A percentile compares a stretch with the other conserved stretches of the same genome.
These are phyloP conservation scores for Epirrhoe alternata DNA, from an alignment of 2,888 invertebrate genomes.

Conservation along the genomic window DNA sequence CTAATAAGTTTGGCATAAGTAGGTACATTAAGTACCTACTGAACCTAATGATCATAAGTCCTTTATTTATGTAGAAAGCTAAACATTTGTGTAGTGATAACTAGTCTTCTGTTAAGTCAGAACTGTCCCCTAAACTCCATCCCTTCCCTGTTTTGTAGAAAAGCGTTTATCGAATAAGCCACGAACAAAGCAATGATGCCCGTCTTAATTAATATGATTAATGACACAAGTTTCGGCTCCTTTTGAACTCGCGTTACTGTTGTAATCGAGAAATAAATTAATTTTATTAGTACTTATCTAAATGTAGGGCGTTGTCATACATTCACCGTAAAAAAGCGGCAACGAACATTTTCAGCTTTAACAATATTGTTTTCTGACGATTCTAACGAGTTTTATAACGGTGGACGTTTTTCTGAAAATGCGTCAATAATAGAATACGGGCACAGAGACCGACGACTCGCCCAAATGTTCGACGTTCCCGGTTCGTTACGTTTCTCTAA, in stretches of 20 bases:
- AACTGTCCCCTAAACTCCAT: constrained; percentile 43
- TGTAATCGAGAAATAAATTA: constrained; percentile 84
- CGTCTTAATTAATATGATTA: constrained; percentile 85
- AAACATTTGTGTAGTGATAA: background rate
- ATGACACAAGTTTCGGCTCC: constrained; percentile 75
- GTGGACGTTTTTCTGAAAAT: background rate
- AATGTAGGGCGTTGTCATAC: background rate
- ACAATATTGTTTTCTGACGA: background rate
- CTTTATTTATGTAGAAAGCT: too few species aligned
- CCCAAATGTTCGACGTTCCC: constrained; percentile 61
- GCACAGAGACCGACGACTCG: constrained; percentile 55
- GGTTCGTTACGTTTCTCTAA: constrained; percentile 75
- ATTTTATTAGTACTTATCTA: constrained; percentile 81
- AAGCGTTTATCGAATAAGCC: constrained; percentile 69
- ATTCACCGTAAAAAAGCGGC: background rate
- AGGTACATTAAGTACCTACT: too few species aligned
- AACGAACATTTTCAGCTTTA: background rate
- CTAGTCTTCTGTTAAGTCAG: background rate
- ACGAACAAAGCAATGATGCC: constrained; percentile 79
- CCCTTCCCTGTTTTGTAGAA: constrained; percentile 59
- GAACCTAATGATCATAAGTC: too few species aligned
- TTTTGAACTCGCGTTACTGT: constrained; percentile 78
- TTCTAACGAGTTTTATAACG: background rate
- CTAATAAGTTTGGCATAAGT: too few species aligned
- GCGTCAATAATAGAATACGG: constrained; percentile 68